Conservation (phyloP, 2,113 vertebrate genomes). For the Verasper variegatus region DNA sequence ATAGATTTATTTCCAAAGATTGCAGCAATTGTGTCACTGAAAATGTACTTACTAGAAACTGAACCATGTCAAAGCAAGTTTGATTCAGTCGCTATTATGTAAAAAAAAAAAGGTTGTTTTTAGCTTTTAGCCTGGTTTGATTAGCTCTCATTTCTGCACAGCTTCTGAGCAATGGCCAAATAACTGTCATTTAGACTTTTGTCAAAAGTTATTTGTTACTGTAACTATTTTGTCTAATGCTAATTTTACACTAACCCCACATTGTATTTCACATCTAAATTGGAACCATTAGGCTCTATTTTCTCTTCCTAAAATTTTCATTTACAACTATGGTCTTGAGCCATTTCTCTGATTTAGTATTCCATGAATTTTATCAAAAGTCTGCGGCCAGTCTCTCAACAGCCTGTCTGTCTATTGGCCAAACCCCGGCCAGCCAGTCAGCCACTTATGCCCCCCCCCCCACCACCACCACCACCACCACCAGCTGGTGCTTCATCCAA, state of each 20-base stretch:
- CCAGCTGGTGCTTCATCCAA: slow-evolving; percentile 36
- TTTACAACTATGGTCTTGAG: no score
- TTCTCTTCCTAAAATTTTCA: no score
- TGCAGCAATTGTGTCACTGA: no score
- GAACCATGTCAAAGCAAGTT: no score
- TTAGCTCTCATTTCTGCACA: no score
- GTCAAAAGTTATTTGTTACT: neutral
- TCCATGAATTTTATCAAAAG: slow-evolving; percentile 20
- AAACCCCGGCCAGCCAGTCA: slow-evolving; percentile 43
- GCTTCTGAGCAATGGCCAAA: neutral
- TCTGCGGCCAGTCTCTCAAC: slow-evolving; percentile 12
- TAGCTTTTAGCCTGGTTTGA: no score
- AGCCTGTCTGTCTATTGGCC: slow-evolving; percentile 32
- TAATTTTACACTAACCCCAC: neutral
- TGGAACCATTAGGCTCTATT: no score
- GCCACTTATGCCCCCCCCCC: neutral
- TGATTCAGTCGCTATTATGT: no score
- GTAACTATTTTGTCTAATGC: neutral
- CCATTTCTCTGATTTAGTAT: neutral
- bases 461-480: neutral
- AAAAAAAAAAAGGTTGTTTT: no score
- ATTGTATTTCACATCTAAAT: no score
- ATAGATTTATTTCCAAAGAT: no score
- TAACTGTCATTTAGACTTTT: neutral
- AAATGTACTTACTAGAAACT: no score